Conservation (phyloP, 2,797 vertebrate genomes). For the Silurus aristotelis region DNA sequence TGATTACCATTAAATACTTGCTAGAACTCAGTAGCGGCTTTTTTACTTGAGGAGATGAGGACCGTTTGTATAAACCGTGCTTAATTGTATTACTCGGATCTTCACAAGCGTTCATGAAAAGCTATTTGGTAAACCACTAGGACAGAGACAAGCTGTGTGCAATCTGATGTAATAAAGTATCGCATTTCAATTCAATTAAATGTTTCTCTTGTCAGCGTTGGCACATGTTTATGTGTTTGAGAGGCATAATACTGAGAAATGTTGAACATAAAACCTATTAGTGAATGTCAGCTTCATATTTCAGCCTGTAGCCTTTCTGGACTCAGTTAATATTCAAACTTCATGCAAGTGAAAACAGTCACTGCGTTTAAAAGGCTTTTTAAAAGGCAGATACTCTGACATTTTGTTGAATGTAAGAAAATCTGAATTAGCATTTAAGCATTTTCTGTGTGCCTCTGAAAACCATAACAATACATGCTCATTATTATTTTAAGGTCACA, state of each 20-base stretch:
- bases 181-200: not conserved
- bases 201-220: not conserved
- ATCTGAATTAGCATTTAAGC: not conserved
- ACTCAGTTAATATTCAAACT: not conserved
- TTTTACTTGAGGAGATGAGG: not conserved
- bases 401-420: not conserved
- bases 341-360: not conserved
- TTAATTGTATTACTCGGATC: not conserved
- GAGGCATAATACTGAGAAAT: not conserved
- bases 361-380: not conserved
- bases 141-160: not conserved
- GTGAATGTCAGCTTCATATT: not conserved
- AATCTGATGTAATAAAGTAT: not conserved
- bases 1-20: not conserved
- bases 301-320: too few relatives aligned
- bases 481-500: slow-evolving; percentile 8
- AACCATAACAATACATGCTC: not conserved
- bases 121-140: not conserved
- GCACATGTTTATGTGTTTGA: not conserved
- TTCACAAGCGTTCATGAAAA: not conserved
- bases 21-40: not conserved
- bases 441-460: not conserved
- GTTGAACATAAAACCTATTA: not conserved
- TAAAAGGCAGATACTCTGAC: not conserved
- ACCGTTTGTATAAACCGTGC: not conserved